phyloP scores from a whole-genome alignment of 2,888 invertebrate species.

The Epirrhoe alternata region DNA sequence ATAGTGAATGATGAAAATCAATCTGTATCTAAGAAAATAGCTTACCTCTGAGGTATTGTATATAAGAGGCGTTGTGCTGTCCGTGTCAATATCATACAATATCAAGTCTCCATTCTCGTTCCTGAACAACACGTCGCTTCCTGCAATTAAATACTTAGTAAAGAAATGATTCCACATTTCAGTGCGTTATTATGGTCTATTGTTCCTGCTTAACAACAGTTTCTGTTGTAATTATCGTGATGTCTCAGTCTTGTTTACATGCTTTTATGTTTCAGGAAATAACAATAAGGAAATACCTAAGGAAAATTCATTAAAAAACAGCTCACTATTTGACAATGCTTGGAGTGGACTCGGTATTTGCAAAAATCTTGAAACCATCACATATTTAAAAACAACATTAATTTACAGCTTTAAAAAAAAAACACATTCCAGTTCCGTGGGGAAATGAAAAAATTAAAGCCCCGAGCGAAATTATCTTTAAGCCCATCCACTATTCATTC shows the following conservation, averaged over 20 bases:
- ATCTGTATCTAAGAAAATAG: background rate
- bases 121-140: constrained; percentile 87
- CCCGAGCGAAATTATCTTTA: too few species aligned
- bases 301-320: too few species aligned
- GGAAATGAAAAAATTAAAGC: too few species aligned
- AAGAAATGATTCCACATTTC: constrained; percentile 34
- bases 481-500: too few species aligned
- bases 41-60: constrained; percentile 78
- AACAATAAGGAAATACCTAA: background rate
- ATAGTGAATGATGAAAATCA: too few species aligned
- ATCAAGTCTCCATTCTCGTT: constrained; percentile 84
- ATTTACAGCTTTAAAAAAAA: too few species aligned
- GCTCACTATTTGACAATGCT: too few species aligned
- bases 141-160: constrained; percentile 72
- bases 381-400: too few species aligned
- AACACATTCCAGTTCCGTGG: too few species aligned
- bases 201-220: constrained; percentile 25
- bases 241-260: constrained; percentile 12
- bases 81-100: constrained; percentile 79
- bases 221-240: constrained; percentile 4
- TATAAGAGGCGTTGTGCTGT: constrained; percentile 71
- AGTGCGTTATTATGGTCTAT: constrained; percentile 32
- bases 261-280: constrained; percentile 15
- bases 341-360: too few species aligned
- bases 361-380: too few species aligned